Evolutionary conservation across 2,113 vertebrate species (phyloP).

Genomic region (Pterophyllum scalare): DNA sequence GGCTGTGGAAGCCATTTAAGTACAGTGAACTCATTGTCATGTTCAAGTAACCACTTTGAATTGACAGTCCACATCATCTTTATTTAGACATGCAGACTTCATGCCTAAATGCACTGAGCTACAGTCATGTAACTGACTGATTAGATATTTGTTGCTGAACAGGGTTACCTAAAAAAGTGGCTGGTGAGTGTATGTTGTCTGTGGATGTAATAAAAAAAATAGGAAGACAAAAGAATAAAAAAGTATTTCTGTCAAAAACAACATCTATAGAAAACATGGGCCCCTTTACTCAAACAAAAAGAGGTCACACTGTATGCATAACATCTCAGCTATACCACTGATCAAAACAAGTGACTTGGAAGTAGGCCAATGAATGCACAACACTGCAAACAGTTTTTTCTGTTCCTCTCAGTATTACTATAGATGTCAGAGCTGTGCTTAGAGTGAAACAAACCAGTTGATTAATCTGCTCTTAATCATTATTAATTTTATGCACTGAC

Average conservation of each 20-base stretch:
- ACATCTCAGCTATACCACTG: slow-evolving; percentile 25
- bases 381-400: slow-evolving; percentile 18
- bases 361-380: slow-evolving; percentile 63
- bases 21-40: background rate
- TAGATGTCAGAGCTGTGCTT: slow-evolving; percentile 3
- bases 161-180: background rate
- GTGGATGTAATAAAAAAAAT: background rate
- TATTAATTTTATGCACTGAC: slow-evolving; percentile 28
- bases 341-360: slow-evolving; percentile 57
- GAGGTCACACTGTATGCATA: slow-evolving; percentile 48
- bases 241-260: background rate
- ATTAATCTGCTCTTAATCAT: slow-evolving; percentile 28
- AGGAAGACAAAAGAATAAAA: background rate
- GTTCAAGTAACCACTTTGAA: background rate
- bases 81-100: too few species aligned
- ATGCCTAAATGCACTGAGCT: background rate
- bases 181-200: background rate
- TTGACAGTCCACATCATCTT: background rate
- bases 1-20: background rate
- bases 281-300: slow-evolving; percentile 43
- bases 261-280: background rate
- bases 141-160: background rate
- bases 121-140: background rate
- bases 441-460: slow-evolving; percentile 8
- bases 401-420: slow-evolving; percentile 9